A percentile compares a stretch with the other conserved stretches of the same genome.
phyloP scores from a whole-genome alignment of 2,113 vertebrate genomes.

The Penelope pileata region DNA sequence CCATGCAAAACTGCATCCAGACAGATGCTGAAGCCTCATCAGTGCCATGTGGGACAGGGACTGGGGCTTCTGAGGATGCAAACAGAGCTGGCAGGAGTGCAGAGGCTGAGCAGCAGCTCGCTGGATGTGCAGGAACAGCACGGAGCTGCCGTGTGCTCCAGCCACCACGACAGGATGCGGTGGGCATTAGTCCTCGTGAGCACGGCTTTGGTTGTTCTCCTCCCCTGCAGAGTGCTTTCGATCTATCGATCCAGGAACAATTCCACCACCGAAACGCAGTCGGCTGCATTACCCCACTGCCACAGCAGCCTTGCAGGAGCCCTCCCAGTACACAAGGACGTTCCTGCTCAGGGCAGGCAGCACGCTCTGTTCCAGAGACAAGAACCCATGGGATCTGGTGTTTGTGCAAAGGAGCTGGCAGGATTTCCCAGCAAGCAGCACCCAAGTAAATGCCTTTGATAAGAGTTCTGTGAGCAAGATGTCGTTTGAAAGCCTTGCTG shows the following conservation, averaged over 20 bases:
- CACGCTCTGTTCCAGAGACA: neutral
- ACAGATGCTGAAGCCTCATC: neutral
- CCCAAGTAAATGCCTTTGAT: neutral
- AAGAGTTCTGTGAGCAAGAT: neutral
- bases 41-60: accelerated
- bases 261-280: neutral
- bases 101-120: neutral
- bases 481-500: neutral
- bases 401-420: neutral
- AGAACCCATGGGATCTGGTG: neutral
- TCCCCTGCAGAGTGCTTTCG: neutral
- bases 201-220: accelerated
- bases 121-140: neutral
- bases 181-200: accelerated
- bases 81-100: neutral
- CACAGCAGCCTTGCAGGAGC: accelerated
- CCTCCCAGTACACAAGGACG: accelerated
- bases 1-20: neutral
- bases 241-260: neutral
- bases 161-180: accelerated
- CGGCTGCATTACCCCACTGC: accelerated
- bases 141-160: neutral
- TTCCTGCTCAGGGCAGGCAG: neutral
- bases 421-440: neutral
- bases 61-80: neutral